phyloP scores from a whole-genome alignment of 2,797 vertebrate species.

The Buceros bicornis region DNA sequence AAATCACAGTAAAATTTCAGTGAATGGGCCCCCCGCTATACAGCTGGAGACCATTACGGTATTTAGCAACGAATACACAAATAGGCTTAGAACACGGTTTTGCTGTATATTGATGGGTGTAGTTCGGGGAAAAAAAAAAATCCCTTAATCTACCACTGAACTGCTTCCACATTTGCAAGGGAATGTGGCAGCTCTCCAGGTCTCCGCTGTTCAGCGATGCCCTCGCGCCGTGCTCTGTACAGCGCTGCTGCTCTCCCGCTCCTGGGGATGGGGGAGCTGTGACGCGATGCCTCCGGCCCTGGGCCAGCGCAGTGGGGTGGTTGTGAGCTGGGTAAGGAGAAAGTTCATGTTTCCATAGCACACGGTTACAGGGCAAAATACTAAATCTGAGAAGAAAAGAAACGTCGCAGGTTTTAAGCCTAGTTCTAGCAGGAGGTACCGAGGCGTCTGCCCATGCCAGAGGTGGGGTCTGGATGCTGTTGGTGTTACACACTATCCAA shows the following conservation, averaged over 20 bases:
- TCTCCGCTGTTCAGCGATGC: neutral
- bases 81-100: slow-evolving; percentile 58
- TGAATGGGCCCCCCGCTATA: slow-evolving; percentile 37
- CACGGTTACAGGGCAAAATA: neutral
- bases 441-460: neutral
- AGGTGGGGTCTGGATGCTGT: neutral
- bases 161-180: neutral
- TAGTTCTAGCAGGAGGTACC: neutral
- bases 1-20: slow-evolving; percentile 46
- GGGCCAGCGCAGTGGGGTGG: neutral
- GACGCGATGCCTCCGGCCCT: neutral
- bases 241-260: fast-evolving
- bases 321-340: neutral
- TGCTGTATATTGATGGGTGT: neutral
- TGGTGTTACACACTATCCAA: neutral
- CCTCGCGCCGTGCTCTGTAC: fast-evolving
- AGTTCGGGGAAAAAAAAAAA: neutral
- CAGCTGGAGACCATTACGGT: slow-evolving; percentile 68
- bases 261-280: neutral
- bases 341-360: neutral
- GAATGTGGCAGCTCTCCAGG: neutral
- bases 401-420: neutral
- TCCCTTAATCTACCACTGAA: slow-evolving; percentile 17
- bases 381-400: neutral
- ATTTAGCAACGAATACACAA: slow-evolving; percentile 30